Percentiles rank a stretch among this genome's conserved stretches.
Evolutionary conservation across 64 coral and sea anemone species (phyloP).

Genomic region (Dendrophyllia cribrosa): DNA sequence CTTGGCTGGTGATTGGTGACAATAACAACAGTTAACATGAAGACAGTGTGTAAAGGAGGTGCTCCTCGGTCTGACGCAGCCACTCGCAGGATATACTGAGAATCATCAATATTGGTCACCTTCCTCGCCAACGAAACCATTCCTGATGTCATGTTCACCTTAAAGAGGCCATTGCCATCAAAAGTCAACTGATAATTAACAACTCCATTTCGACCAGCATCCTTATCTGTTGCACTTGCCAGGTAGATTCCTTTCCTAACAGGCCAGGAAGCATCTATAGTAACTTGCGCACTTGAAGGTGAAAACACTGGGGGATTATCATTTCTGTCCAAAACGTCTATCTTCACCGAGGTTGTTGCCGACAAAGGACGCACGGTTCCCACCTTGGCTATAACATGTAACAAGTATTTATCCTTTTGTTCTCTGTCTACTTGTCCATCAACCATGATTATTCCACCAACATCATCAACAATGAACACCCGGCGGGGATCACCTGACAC

Average conservation of each 20-base stretch:
- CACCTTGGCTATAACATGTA: constrained; percentile 74
- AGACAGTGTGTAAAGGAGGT: constrained; percentile 62
- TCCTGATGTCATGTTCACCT: constrained; percentile 85
- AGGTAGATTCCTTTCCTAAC: constrained; percentile 60
- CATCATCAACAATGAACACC: constrained; percentile 67
- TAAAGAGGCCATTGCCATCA: constrained; percentile 72
- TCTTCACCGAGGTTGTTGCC: constrained; percentile 62
- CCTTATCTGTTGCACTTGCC: constrained; percentile 62
- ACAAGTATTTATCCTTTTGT: constrained; percentile 56
- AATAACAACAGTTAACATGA: constrained; percentile 67
- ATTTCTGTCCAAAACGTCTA: constrained; percentile 82
- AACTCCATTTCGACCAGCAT: constrained; percentile 80
- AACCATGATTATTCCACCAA: constrained; percentile 90
- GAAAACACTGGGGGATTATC: constrained; percentile 80
- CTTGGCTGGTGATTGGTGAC: constrained; percentile 77
- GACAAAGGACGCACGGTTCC: constrained; percentile 77
- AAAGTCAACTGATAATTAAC: constrained; percentile 78
- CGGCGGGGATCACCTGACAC: constrained; percentile 81
- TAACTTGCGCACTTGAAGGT: constrained; percentile 64
- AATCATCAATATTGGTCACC: constrained; percentile 52
- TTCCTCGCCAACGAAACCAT: constrained; percentile 63
- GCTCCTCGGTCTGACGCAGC: constrained; percentile 79
- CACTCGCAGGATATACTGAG: constrained; percentile 59
- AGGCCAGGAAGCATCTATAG: constrained; percentile 75
- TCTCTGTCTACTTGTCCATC: constrained; percentile 86